Evolutionary conservation across 2,888 invertebrate genomes (phyloP).

Genomic region (Dynastes grantii): DNA sequence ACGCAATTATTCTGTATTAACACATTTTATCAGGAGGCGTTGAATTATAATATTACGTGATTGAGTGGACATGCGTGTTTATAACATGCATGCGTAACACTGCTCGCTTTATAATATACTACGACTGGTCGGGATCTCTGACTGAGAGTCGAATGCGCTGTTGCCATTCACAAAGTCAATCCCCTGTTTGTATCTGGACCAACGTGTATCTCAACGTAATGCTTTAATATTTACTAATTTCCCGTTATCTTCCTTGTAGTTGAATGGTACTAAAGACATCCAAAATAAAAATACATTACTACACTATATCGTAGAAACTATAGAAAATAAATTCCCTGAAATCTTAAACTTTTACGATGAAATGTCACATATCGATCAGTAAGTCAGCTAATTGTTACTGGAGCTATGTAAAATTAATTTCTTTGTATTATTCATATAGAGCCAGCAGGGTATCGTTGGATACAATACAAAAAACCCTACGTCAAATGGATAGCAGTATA

Average conservation of each 20-base stretch:
- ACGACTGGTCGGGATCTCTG: too few relatives aligned
- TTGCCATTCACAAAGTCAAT: too few relatives aligned
- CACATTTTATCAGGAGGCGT: too few relatives aligned
- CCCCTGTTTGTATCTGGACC: too few relatives aligned
- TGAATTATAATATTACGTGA: too few relatives aligned
- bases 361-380: slow-evolving; percentile 90
- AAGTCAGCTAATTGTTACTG: slow-evolving; percentile 50
- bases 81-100: too few relatives aligned
- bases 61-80: too few relatives aligned
- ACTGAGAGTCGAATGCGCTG: too few relatives aligned
- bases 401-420: too few relatives aligned
- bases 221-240: background rate
- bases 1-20: too few relatives aligned
- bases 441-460: slow-evolving; percentile 91
- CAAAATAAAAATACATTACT: slow-evolving; percentile 94
- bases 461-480: slow-evolving; percentile 84
- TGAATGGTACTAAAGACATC: slow-evolving; percentile 92
- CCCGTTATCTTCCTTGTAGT: slow-evolving; percentile 69
- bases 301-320: slow-evolving; percentile 91
- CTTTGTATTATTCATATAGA: slow-evolving; percentile 67
- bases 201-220: background rate
- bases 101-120: too few relatives aligned
- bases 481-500: slow-evolving; percentile 90
- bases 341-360: slow-evolving; percentile 88
- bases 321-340: slow-evolving; percentile 92